These are phyloP conservation scores for Timema podura DNA, from an alignment of 2,888 invertebrate genomes.

Conservation along the genomic window DNA sequence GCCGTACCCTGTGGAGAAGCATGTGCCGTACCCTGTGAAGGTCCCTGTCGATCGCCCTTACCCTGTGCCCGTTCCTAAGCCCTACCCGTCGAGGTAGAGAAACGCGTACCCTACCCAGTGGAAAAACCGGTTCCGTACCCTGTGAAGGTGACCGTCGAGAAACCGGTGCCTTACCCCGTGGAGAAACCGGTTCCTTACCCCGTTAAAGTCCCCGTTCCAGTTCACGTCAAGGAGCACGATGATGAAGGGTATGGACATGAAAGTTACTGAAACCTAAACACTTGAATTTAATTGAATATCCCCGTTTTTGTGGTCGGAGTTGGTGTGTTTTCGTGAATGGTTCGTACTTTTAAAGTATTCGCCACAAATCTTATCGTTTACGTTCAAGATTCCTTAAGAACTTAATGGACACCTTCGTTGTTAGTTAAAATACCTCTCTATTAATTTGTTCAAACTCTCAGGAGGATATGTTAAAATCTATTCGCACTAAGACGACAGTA, in stretches of 20 bases:
- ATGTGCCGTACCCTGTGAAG: constrained; percentile 37
- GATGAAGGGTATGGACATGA: constrained; percentile 1
- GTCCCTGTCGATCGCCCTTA: constrained; percentile 47
- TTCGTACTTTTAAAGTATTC: too few relatives aligned
- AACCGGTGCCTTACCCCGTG: constrained; percentile 56
- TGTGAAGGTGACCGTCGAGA: constrained; percentile 42
- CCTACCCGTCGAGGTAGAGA: constrained; percentile 47
- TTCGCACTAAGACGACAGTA: too few relatives aligned
- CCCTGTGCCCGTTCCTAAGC: constrained; percentile 63
- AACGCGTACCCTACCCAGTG: constrained; percentile 69
- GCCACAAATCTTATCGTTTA: too few relatives aligned
- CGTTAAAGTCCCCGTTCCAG: constrained; percentile 26
- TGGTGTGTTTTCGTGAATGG: too few relatives aligned
- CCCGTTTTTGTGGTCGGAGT: too few relatives aligned
- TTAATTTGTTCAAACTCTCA: too few relatives aligned
- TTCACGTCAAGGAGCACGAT: constrained; percentile 18
- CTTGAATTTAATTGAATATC: too few relatives aligned
- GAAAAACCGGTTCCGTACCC: constrained; percentile 52
- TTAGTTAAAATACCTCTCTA: too few relatives aligned
- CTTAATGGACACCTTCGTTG: too few relatives aligned
- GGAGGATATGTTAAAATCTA: too few relatives aligned
- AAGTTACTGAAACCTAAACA: neutral
- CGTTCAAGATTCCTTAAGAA: too few relatives aligned
- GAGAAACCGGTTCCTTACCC: constrained; percentile 56
- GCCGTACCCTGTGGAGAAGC: constrained; percentile 37